Base-by-base conservation (phyloP, 2,797 vertebrate species). In the Sardinella longiceps region DNA sequence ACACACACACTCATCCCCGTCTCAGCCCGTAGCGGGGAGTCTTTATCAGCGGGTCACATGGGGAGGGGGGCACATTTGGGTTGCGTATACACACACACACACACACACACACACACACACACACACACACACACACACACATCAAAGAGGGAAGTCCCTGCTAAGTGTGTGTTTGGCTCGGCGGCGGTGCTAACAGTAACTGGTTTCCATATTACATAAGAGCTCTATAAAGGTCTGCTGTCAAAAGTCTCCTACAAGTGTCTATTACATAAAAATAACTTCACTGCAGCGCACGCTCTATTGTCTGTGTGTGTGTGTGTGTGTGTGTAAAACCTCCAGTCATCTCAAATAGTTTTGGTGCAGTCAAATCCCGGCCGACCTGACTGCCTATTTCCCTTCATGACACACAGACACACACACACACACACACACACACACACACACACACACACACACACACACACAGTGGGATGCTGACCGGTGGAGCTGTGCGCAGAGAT, bases 401-500 rank as follows among this genome's bases (percentile, higher is more conserved):
- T n/a, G n/a, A 51, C 20, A n/a, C n/a, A n/a, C n/a, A n/a, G n/a
- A n/a, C n/a, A n/a, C n/a, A n/a, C n/a, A n/a, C n/a, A n/a, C n/a
- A n/a, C n/a, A n/a, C 33, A 70, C 12, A 7, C 33, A 50, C 2
- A 25, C 15, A n/a, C n/a, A n/a, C n/a, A n/a, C n/a, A n/a, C n/a
- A n/a, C n/a, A n/a, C n/a, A n/a, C n/a, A n/a, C n/a, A n/a, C n/a
- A n/a, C n/a, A n/a, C n/a, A n/a, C n/a, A n/a, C n/a, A n/a, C n/a
- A n/a, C n/a, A n/a, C 30, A 18, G 46, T 6, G 11, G 1, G 37
- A 46, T 1, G 56, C 83, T 92, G 93, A 97, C 97, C 96, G 92
- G 92, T 90, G 0, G 89, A 82, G 45, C 95, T 94, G 63, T 91
- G 92, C 83, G 86, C 90, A 48, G 96, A 96, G 84, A 97, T 95